Evolutionary conservation across 2,797 vertebrate species (phyloP), one percentile per base, ranked within the genome.

Genomic region (Oreonectes daqikongensis): DNA sequence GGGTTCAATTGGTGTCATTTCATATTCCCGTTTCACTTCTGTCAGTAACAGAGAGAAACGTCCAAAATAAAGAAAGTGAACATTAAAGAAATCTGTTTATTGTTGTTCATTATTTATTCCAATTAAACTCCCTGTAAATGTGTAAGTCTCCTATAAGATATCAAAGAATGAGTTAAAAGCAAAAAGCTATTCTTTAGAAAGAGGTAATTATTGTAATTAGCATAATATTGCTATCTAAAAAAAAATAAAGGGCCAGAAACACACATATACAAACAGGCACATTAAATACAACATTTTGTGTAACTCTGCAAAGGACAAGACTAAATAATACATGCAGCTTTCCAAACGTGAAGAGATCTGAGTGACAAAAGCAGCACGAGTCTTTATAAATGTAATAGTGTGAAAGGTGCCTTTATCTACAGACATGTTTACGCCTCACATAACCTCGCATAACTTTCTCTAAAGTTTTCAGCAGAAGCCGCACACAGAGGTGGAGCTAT

Each of bases 361-460:
- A n/a, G n/a, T 48, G 6, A 35, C n/a, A 48, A 64, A 59, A 28
- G 10, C 46, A 35, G 46, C 18, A 28, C 46, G 48, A 48, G 38
- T 30, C 57, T n/a, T 35, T 30, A 63, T 69, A 64, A 57, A 75
- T 59, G 38, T 46, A 70, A 70, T 61, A 46, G 22, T 12, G 15
- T 57, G 50, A 35, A 79, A 74, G 24, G 52, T 53, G 40, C 26
- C 1, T 72, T 59, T 42, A 55, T 48, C 11, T 38, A 22, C 28
- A 60, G 5, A 72, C 22, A 44, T 18, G 32, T 48, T 38, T 9
- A 42, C 35, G 63, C 66, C 30, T 40, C 50, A 18, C 55, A 17
- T 72, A 46, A 72, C 57, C 40, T 72, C n/a, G 17, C 42, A 61
- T 17, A 64, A 72, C 70, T 72, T 50, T 64, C 61, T 69, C 15